These are phyloP conservation scores for Trisateles emortualis DNA, from an alignment of 2,888 invertebrate genomes.

Conservation along the genomic window DNA sequence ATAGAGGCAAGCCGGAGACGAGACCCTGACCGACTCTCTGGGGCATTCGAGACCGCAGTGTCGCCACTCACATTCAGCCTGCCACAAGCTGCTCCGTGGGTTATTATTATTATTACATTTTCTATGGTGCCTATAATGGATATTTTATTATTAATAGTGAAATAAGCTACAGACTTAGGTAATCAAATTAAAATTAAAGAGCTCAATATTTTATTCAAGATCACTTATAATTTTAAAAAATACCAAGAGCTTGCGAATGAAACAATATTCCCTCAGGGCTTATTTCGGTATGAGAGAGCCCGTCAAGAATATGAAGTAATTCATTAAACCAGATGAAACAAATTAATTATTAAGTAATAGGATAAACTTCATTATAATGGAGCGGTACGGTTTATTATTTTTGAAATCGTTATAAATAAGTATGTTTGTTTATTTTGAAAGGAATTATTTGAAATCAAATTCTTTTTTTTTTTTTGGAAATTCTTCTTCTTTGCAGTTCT, in stretches of 20 bases:
- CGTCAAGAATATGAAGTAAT: conserved; percentile 45
- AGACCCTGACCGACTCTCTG: too few species aligned
- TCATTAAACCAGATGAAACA: conserved; percentile 43
- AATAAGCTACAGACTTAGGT: conserved; percentile 32
- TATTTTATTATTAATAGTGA: conserved; percentile 37
- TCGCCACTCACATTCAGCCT: too few species aligned
- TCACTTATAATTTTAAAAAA: conserved; percentile 37
- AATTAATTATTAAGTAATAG: conserved; percentile 44
- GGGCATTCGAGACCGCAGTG: too few species aligned
- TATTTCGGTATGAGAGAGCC: conserved; percentile 31
- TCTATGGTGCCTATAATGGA: not conserved
- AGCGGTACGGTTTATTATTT: conserved; percentile 11
- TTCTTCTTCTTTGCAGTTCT: too few species aligned
- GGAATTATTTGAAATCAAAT: not conserved
- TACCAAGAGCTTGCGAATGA: conserved; percentile 32
- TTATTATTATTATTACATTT: too few species aligned
- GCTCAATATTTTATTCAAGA: conserved; percentile 44
- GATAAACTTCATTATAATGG: conserved; percentile 27
- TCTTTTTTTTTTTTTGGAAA: not conserved
- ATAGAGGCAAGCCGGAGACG: too few species aligned
- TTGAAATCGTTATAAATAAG: not conserved
- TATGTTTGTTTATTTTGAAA: not conserved
- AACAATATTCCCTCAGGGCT: conserved; percentile 39
- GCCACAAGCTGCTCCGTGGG: too few species aligned
- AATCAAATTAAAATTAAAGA: conserved; percentile 52